These are phyloP conservation scores for Drosophila quadrilineata DNA, from an alignment of 1,140 invertebrate species.

Conservation along the genomic window DNA sequence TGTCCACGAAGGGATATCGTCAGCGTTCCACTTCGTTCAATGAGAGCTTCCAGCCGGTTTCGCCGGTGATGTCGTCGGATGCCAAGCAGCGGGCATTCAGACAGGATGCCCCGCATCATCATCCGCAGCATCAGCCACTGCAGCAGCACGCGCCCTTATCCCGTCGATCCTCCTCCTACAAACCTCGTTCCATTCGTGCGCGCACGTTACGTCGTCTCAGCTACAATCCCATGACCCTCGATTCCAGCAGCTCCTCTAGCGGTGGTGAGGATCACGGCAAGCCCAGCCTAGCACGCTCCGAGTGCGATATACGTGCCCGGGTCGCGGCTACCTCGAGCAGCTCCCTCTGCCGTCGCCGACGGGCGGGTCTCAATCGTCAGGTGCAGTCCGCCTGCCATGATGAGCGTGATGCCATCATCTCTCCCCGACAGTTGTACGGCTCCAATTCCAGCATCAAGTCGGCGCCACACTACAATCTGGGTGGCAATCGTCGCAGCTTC, in stretches of 20 bases:
- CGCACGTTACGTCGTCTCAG: conserved; percentile 82
- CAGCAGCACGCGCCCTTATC: conserved; percentile 23
- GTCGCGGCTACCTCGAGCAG: conserved; percentile 49
- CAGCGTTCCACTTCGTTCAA: conserved; percentile 80
- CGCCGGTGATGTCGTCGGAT: conserved; percentile 64
- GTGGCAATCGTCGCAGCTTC: conserved; percentile 56
- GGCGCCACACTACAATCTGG: conserved; percentile 80
- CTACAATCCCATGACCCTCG: conserved; percentile 83
- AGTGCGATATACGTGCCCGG: conserved; percentile 80
- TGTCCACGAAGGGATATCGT: conserved; percentile 51
- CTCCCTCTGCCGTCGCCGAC: conserved; percentile 57
- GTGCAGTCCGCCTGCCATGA: conserved; percentile 65
- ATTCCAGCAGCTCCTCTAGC: conserved; percentile 81
- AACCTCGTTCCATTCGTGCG: conserved; percentile 81
- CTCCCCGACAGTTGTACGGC: conserved; percentile 75
- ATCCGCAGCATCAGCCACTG: conserved; percentile 5
- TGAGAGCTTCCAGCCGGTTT: conserved; percentile 77
- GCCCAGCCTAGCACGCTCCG: conserved; percentile 79
- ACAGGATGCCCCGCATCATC: conserved; percentile 12
- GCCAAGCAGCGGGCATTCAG: conserved; percentile 40
- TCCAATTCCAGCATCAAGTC: conserved; percentile 82
- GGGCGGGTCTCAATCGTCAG: conserved; percentile 59
- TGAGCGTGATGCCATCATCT: conserved; percentile 58
- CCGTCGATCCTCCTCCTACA: conserved; percentile 65
- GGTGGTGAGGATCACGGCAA: conserved; percentile 66